Conservation (phyloP, 2,113 vertebrate species). For the Vicugna pacos region DNA sequence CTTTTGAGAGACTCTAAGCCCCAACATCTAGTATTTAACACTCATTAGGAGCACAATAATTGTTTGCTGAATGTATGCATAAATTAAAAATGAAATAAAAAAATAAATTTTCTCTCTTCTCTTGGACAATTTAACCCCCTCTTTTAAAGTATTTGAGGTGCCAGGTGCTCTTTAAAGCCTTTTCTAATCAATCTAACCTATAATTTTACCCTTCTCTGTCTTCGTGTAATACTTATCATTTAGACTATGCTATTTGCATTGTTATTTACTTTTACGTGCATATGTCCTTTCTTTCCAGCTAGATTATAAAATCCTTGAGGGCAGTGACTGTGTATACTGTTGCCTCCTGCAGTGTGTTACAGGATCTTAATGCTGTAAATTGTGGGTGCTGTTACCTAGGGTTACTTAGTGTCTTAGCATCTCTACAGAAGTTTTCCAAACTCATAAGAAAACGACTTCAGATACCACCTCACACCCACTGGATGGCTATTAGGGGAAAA, state of each 20-base stretch:
- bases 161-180: not conserved
- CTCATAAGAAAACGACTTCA: not conserved
- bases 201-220: conserved; percentile 38
- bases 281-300: not conserved
- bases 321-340: not conserved
- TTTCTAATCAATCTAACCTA: conserved; percentile 19
- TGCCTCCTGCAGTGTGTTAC: conserved; percentile 13
- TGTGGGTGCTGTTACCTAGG: not conserved
- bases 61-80: conserved; percentile 4
- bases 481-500: not conserved
- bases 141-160: conserved; percentile 35
- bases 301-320: conserved; percentile 51
- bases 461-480: not conserved
- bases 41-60: not conserved
- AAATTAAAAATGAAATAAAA: conserved; percentile 5
- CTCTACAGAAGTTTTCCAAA: conserved; percentile 3
- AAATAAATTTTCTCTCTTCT: not conserved
- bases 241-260: conserved; percentile 6
- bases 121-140: not conserved
- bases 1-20: conserved; percentile 2
- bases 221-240: not conserved
- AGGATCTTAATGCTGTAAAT: conserved; percentile 11
- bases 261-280: conserved; percentile 50
- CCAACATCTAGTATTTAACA: not conserved
- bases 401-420: not conserved